Base-by-base conservation (phyloP, 2,888 invertebrate species). In the Tipula vernalis region DNA sequence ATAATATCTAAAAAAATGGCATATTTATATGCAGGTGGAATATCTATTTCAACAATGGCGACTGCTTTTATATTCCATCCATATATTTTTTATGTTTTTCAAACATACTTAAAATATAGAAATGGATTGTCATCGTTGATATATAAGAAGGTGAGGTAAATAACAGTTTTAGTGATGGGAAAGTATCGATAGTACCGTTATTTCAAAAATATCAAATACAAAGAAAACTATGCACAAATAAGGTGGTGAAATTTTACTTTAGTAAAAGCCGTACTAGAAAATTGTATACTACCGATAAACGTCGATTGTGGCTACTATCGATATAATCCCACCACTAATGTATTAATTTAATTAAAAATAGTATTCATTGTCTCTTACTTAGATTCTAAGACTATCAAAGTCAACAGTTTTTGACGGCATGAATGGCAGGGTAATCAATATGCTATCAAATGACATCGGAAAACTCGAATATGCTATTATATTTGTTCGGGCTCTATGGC, bases 381-480 rank as follows among this genome's bases (percentile, higher is more conserved):
- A 93, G 93, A 93, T 93, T 10, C 90, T 94, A 51, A 92, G 93
- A 88, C 92, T 98, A 47, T 96, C 96, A 87, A 96, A 96, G 91
- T 95, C 95, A 5, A 96, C 98, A 0, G 92, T 98, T 86, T 96
- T 96, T 5, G 95, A 97, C 90, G 98, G 98, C 0, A 96, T 92
- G 91, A 96, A 94, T 89, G 98, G 92, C 0, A 93, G 94, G 88
- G 94, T 94, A 87, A 97, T 98, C 42, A 98, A 98, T 91, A 93
- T 99, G n/a, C 92, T 99, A 87, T 98, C 98, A 0, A 99, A 98
- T 90, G 99, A 99, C 91, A 97, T 99, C 88, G 96, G 96, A 89
- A 94, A 96, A 87, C 98, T 99, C 91, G 99, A 99, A 90, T 98
- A 99, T 91, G 99, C 99, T 90, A 94, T 97, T 90, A 96, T 96